phyloP scores from a whole-genome alignment of 2,113 vertebrate species.

The Panthera tigris region DNA sequence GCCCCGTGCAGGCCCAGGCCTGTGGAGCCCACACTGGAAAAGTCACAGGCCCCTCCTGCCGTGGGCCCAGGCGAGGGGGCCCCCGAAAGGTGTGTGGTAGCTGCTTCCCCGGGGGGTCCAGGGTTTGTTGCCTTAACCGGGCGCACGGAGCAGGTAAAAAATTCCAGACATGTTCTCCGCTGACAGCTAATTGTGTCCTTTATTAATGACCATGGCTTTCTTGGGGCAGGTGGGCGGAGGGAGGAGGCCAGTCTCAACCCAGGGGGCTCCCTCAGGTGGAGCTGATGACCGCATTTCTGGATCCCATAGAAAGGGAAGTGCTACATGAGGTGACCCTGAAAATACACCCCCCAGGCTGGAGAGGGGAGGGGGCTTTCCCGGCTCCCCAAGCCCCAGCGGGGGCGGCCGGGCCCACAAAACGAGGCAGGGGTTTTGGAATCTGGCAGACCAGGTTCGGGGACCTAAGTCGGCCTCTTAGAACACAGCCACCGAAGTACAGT shows the following conservation, averaged over 20 bases:
- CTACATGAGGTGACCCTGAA: slow-evolving; percentile 61
- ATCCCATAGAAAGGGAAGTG: slow-evolving; percentile 13
- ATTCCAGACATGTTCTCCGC: slow-evolving; percentile 76
- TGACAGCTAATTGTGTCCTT: slow-evolving; percentile 81
- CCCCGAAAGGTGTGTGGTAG: slow-evolving; percentile 65
- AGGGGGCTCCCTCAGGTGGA: slow-evolving; percentile 51
- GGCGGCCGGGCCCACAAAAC: neutral
- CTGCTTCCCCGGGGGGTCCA: slow-evolving; percentile 47
- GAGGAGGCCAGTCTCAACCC: neutral
- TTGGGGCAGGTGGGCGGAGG: slow-evolving; percentile 58
- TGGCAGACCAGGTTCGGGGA: neutral
- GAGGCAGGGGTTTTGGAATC: slow-evolving; percentile 31
- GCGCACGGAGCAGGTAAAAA: slow-evolving; percentile 76
- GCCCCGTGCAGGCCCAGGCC: slow-evolving; percentile 44
- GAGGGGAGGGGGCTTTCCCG: slow-evolving; percentile 14
- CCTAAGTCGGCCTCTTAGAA: neutral
- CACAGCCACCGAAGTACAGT: neutral
- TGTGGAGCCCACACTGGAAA: neutral
- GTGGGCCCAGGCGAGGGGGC: neutral
- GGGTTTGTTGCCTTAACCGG: slow-evolving; percentile 73
- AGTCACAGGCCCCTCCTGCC: slow-evolving; percentile 16
- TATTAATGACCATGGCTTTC: slow-evolving; percentile 78
- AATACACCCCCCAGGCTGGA: neutral
- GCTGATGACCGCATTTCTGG: slow-evolving; percentile 60
- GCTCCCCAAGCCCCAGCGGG: neutral